These are phyloP conservation scores for Chitala chitala DNA, from an alignment of 2,113 vertebrate genomes.

Conservation along the genomic window DNA sequence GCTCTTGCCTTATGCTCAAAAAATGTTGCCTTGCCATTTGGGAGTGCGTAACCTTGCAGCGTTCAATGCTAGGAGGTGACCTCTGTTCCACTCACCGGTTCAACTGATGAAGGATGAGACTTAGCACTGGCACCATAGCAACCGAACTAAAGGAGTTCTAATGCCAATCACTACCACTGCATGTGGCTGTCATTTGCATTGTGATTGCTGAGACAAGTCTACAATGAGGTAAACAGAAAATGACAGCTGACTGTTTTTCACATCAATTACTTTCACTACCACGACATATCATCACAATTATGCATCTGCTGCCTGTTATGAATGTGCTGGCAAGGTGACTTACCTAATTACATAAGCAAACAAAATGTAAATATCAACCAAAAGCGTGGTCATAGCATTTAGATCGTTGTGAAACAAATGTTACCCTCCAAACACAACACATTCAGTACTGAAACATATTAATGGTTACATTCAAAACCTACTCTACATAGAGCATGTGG, in stretches of 20 bases:
- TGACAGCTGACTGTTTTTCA: background rate
- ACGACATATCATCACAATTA: background rate
- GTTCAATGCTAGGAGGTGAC: background rate
- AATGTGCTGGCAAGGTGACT: background rate
- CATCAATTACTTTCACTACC: background rate
- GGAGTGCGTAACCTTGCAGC: background rate
- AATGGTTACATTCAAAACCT: too few species aligned
- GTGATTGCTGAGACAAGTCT: background rate
- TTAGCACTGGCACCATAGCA: constrained; percentile 15
- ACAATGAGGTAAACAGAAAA: background rate
- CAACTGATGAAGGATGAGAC: constrained; percentile 3
- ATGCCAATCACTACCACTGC: background rate
- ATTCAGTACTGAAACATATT: too few species aligned
- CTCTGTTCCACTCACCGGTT: constrained; percentile 2
- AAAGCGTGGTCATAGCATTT: too few species aligned
- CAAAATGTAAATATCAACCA: background rate
- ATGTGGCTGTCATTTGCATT: background rate
- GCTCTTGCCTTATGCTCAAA: background rate
- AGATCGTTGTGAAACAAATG: too few species aligned
- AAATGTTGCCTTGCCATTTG: background rate
- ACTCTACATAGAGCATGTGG: too few species aligned
- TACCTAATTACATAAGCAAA: background rate
- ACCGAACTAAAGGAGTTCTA: background rate
- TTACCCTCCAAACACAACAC: too few species aligned
- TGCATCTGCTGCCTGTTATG: background rate